Base-by-base conservation (phyloP, 1,140 invertebrate genomes). In the Luehdorfia chinensis region DNA sequence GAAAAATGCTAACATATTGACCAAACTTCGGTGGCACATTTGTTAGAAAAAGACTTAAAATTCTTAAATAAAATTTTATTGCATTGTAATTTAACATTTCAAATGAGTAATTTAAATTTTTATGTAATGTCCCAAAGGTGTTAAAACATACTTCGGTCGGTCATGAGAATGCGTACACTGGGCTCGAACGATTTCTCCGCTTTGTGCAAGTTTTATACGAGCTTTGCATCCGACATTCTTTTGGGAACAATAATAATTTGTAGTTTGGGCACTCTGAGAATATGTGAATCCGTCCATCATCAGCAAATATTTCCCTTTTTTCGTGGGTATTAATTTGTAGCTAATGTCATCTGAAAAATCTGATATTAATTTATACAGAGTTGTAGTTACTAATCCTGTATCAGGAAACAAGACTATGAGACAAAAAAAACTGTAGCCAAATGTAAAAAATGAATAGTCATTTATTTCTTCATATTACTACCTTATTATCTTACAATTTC, bases 241-340 rank as follows among this genome's bases (percentile, higher is more conserved):
- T 34, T 71, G 66, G 1, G 70, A 74, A 28, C 73, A 76, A 16
- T 76, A 67, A 41, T 60, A 76, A 32, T 59, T 62, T 0, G 14
- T 33, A 1, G 54, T 31, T 5, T 47, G 34, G 4, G 21, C 39
- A 31, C 52, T 33, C 18, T 57, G 48, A 0, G 50, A 51, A 16
- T 47, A 68, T 0, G 66, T 65, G 13, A 48, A 65, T 5, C 49
- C 54, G n/a, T 62, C 47, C 2, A 65, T 18, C 56, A 65, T 55
- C 5, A 65, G 41, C 13, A 72, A 37, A 32, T 41, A 34, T 5
- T 53, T 51, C 1, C 54, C 54, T 32, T 23, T 33, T 11, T 7
- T 13, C 1, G 54, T 55, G 14, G 37, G 37, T 16, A 41, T 41
- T 5, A 41, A 41, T 27, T 41, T 41, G 23, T 41, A 41, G 13